A percentile compares a stretch with the other conserved stretches of the same genome.
Conservation (phyloP, 2,797 vertebrate genomes). For the Oryzias sinensis region DNA sequence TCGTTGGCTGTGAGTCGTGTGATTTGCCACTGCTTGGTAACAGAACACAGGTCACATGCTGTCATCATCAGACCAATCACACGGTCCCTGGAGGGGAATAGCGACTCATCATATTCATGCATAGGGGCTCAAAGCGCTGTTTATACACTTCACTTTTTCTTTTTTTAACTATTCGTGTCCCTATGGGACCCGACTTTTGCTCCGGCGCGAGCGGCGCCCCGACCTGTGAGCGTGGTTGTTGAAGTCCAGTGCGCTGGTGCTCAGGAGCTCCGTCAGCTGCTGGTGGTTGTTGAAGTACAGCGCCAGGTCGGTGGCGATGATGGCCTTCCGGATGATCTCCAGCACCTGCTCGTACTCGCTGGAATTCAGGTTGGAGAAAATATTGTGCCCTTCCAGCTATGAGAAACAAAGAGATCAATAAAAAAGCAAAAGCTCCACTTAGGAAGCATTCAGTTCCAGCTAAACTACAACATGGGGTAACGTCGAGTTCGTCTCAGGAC, state of each 20-base stretch:
- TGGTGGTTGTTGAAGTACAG: conserved; percentile 97
- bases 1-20: conserved; percentile 94
- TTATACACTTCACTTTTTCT: conserved; percentile 20
- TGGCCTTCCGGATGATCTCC: conserved; percentile 99
- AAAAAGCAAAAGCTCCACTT: conserved; percentile 88
- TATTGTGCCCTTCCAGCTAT: conserved; percentile 99
- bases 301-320: conserved; percentile 97
- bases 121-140: conserved; percentile 38
- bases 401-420: conserved; percentile 90
- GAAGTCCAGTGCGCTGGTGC: conserved; percentile 82
- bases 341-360: conserved; percentile 96
- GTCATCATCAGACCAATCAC: conserved; percentile 99
- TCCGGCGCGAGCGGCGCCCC: conserved; percentile 12
- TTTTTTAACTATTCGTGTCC: conserved; percentile 12
- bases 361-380: conserved; percentile 98
- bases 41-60: conserved; percentile 97
- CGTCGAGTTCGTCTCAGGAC: conserved; percentile 20
- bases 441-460: conserved; percentile 72
- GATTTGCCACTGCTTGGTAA: conserved; percentile 95
- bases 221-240: conserved; percentile 95
- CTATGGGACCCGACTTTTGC: conserved; percentile 10
- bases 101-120: conserved; percentile 48
- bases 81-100: conserved; percentile 85
- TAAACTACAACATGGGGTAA: conserved; percentile 55
- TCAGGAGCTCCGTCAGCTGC: conserved; percentile 89